Base-by-base conservation (phyloP, 2,797 vertebrate species). In the Euphonia xanthogaster region DNA sequence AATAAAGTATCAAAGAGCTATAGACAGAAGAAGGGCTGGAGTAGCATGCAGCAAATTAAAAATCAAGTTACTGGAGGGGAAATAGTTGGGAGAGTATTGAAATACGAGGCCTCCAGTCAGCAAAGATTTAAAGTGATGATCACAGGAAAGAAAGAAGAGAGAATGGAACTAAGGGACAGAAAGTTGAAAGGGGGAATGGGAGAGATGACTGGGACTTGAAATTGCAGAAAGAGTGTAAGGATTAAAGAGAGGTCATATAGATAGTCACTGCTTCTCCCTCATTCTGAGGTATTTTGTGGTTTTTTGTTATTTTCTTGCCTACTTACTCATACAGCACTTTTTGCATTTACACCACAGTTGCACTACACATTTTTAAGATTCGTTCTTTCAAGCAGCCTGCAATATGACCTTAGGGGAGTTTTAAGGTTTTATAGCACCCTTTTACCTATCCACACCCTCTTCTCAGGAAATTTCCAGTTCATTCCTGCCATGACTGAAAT, bases 391-490 rank as follows among this genome's bases (percentile, higher is more conserved):
- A 70, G 77, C 79, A 86, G 62, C 40, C 81, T 89, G 71, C 79
- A 78, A 19, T 47, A 45, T 17, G 45, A 85, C 91, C 76, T 57
- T 73, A 75, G 84, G 85, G 83, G 57, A 89, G 72, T 35, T 54
- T 92, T 90, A 83, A 81, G 44, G 23, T 88, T 95, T 96, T 91
- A 91, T 50, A 94, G 78, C 76, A 94, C 87, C 74, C 86, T 95
- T 96, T 92, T 92, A 91, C 92, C 90, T 75, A 96, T 72, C 47
- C 70, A 80, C 72, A 61, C 76, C 16, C 60, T 92, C 81, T 91
- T 85, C 72, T 85, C 72, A 80, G 86, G 87, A 73, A 91, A 91
- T 71, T 93, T 93, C 95, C 94, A 96, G 91, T 88, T 95, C 58
- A 73, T 93, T 97, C 95, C 91, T 96, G 92, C 89, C 82, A 53